Evolutionary conservation across 2,113 vertebrate species (phyloP).

Genomic region (Rhombomys opimus): DNA sequence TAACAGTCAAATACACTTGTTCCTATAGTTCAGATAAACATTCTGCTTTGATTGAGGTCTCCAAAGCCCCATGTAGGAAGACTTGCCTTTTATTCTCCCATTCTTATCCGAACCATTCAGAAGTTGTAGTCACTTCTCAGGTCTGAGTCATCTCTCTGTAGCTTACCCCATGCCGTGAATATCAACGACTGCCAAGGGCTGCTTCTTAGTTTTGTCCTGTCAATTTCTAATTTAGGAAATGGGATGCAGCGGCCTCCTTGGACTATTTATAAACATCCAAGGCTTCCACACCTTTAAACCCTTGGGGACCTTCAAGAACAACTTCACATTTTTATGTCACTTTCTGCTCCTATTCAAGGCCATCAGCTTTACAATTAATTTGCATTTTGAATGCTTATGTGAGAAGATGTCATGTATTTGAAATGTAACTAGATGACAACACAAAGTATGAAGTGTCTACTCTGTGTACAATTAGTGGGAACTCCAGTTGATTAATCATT

Average conservation of each 20-base stretch:
- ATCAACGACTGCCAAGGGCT: conserved; percentile 75
- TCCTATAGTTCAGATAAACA: conserved; percentile 45
- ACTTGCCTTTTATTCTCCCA: neutral
- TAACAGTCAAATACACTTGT: conserved; percentile 50
- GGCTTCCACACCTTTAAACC: conserved; percentile 73
- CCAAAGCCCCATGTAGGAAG: neutral
- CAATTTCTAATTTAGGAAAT: conserved; percentile 80
- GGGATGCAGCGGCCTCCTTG: conserved; percentile 75
- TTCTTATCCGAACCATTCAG: conserved; percentile 55
- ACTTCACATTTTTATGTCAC: conserved; percentile 74
- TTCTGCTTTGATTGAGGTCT: neutral
- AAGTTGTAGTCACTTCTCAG: conserved; percentile 59
- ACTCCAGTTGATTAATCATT: conserved; percentile 68
- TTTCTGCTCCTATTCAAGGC: conserved; percentile 78
- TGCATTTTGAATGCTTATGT: conserved; percentile 75
- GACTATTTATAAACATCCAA: conserved; percentile 81
- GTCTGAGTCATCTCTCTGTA: conserved; percentile 52
- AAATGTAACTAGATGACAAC: conserved; percentile 72
- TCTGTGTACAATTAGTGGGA: conserved; percentile 32
- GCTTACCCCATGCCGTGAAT: conserved; percentile 74
- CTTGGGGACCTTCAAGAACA: conserved; percentile 71
- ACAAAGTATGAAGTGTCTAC: neutral
- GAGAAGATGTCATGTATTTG: conserved; percentile 75
- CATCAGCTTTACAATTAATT: conserved; percentile 75
- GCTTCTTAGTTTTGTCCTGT: conserved; percentile 77